Conservation (phyloP, 2,888 invertebrate species). For the Pimpla rufipes region DNA sequence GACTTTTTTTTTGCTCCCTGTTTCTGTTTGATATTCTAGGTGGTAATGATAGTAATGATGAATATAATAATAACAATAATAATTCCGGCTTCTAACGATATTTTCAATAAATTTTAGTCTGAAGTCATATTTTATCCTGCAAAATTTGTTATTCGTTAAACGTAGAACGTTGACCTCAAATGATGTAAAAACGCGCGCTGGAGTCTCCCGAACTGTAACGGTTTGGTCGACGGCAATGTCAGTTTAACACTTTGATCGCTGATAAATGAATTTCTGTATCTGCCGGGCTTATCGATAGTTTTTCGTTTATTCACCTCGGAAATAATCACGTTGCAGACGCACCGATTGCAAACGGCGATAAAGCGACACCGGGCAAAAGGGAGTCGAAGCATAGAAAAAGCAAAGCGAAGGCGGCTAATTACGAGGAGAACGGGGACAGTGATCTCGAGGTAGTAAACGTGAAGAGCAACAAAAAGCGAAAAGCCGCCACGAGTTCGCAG, state of each 20-base stretch:
- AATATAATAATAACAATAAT: too few species aligned
- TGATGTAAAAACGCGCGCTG: slow-evolving; percentile 71
- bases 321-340: slow-evolving; percentile 65
- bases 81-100: too few species aligned
- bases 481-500: neutral
- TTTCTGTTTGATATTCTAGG: neutral
- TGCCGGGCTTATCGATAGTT: slow-evolving; percentile 3
- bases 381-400: slow-evolving; percentile 41
- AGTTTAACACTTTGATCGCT: slow-evolving; percentile 83
- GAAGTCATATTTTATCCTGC: too few species aligned
- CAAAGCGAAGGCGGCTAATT: slow-evolving; percentile 44
- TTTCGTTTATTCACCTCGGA: slow-evolving; percentile 20
- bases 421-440: slow-evolving; percentile 35
- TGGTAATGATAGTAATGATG: neutral
- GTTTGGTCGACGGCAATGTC: slow-evolving; percentile 77
- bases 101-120: too few species aligned
- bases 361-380: slow-evolving; percentile 23
- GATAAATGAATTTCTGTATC: slow-evolving; percentile 69
- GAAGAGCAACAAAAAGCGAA: slow-evolving; percentile 42
- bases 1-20: neutral
- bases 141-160: too few species aligned
- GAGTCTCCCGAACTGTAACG: slow-evolving; percentile 71
- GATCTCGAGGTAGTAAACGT: slow-evolving; percentile 19
- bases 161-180: slow-evolving; percentile 16
- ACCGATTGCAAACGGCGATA: slow-evolving; percentile 69